phyloP scores from a whole-genome alignment of 2,888 invertebrate species.

The Diloba caeruleocephala region DNA sequence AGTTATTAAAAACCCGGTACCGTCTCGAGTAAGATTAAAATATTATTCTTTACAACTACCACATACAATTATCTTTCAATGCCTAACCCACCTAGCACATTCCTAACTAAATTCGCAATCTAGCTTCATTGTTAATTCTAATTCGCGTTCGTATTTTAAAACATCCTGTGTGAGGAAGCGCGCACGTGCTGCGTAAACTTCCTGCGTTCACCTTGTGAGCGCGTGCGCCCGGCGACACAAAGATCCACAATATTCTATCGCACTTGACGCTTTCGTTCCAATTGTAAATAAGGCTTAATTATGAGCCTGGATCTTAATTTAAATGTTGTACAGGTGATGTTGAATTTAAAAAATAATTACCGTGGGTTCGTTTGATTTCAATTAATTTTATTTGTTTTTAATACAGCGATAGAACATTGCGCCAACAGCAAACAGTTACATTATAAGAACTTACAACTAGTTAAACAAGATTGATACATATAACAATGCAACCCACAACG shows the following conservation, averaged over 20 bases:
- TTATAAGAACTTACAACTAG: too few relatives aligned
- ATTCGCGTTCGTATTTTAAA: slow-evolving; percentile 77
- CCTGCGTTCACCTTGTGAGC: slow-evolving; percentile 68
- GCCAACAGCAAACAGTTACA: too few relatives aligned
- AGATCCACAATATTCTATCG: slow-evolving; percentile 38
- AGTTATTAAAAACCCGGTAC: too few relatives aligned
- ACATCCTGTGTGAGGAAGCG: slow-evolving; percentile 85
- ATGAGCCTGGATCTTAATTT: too few relatives aligned
- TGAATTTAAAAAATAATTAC: too few relatives aligned
- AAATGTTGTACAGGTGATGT: not conserved
- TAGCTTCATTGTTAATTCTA: slow-evolving; percentile 60
- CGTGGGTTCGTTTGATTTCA: too few relatives aligned
- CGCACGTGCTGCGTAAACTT: slow-evolving; percentile 85
- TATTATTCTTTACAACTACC: not conserved
- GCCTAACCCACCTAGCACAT: not conserved
- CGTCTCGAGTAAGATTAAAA: too few relatives aligned
- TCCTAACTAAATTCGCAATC: slow-evolving; percentile 50
- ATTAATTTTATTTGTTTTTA: too few relatives aligned
- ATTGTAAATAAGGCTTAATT: slow-evolving; percentile 17
- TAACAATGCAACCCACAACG: too few relatives aligned
- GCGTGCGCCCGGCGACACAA: slow-evolving; percentile 32
- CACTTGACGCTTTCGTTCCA: slow-evolving; percentile 26
- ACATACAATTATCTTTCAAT: not conserved
- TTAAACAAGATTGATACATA: too few relatives aligned
- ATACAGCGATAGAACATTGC: too few relatives aligned